A percentile compares a stretch with the other conserved stretches of the same genome.
These are phyloP conservation scores for Phenganax stokvisi DNA, from an alignment of 92 coral and sea anemone species.

Conservation along the genomic window DNA sequence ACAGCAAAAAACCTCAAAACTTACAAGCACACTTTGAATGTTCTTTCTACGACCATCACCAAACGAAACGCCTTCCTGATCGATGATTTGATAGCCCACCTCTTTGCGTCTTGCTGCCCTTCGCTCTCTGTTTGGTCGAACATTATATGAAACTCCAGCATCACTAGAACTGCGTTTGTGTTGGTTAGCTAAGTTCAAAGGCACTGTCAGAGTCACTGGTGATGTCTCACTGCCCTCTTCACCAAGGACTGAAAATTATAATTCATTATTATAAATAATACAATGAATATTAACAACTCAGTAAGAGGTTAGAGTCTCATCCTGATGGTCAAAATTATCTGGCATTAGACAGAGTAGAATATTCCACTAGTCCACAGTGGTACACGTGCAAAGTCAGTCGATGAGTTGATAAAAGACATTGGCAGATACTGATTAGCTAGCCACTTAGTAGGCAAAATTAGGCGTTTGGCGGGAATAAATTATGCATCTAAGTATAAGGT, in stretches of 20 bases:
- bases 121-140: slow-evolving; percentile 14
- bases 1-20: background rate
- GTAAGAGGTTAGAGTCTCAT: too few species aligned
- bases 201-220: background rate
- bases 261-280: background rate
- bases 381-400: too few species aligned
- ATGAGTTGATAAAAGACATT: too few species aligned
- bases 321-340: too few species aligned
- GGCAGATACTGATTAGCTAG: too few species aligned
- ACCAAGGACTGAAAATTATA: background rate
- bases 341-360: too few species aligned
- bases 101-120: background rate
- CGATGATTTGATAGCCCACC: slow-evolving; percentile 21
- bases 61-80: slow-evolving; percentile 21
- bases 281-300: too few species aligned
- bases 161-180: slow-evolving; percentile 41
- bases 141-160: slow-evolving; percentile 25
- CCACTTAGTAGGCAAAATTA: too few species aligned
- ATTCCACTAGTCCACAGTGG: too few species aligned
- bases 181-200: background rate
- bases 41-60: slow-evolving; percentile 10
- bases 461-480: too few species aligned
- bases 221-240: background rate
- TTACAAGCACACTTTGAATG: slow-evolving; percentile 28
- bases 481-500: too few species aligned